Base-by-base conservation (phyloP, 1,140 invertebrate genomes). In the Heliconius melpomene region DNA sequence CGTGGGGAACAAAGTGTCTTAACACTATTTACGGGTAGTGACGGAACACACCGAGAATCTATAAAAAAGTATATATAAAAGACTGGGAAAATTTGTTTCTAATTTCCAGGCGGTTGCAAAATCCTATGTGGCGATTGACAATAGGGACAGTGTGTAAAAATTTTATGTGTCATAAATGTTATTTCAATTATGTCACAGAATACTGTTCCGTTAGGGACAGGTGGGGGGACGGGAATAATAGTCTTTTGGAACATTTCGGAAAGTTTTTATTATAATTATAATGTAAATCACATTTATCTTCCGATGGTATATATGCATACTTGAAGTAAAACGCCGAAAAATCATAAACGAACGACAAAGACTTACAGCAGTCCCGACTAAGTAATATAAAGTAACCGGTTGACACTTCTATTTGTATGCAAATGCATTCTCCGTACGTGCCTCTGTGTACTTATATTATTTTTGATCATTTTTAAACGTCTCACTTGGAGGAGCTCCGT, bases 341-440 rank as follows among this genome's bases (percentile, higher is more conserved):
- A 76, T 50, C 11, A 36, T 70, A 76, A 70, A 23, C 75, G 57
- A 78, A 54, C 46, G 71, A 57, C 66, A 77, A 72, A 73, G 77
- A 78, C 77, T 57, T 52, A 78, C 77, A 70, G 60, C 71, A 36
- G 40, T n/a, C 26, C 32, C 66, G 40, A n/a, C 38, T 78, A 73
- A 78, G 75, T 77, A 80, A 88, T 88, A 90, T 90, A 87, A 87
- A 90, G 88, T 89, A 66, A 89, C 83, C 75, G 74, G 83, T 82
- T 86, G 88, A 90, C 88, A 84, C 79, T 90, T 87, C 89, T 85
- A 90, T 90, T 87, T 90, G 88, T 88, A 90, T 90, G 89, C 88
- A 89, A 90, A 90, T 90, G 87, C 86, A 87, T 79, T 81, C 81
- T 71, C 26, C 50, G 20, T 80, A 80, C 79, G 79, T 80, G 79